Percentiles rank a stretch among this genome's conserved stretches.
phyloP scores from a whole-genome alignment of 2,888 invertebrate genomes.

The Globia sparganii region DNA sequence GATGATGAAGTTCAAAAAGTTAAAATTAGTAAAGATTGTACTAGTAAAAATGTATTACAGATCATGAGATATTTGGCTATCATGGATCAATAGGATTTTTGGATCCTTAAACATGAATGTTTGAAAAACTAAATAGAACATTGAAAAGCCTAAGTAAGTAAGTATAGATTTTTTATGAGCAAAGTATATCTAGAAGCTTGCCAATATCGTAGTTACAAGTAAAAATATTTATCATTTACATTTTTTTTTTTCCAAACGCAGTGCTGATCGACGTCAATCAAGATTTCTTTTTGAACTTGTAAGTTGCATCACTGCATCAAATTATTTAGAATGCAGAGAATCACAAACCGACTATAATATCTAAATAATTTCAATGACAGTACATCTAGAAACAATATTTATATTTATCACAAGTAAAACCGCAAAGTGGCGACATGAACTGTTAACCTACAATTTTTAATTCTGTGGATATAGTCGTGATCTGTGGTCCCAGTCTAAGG shows the following conservation, averaged over 20 bases:
- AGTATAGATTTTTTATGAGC: not conserved
- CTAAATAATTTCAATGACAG: constrained; percentile 8
- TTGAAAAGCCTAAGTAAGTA: too few species aligned
- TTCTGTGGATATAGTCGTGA: constrained; percentile 25
- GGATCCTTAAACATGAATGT: not conserved
- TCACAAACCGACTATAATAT: not conserved
- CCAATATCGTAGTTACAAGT: not conserved
- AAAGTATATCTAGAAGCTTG: not conserved
- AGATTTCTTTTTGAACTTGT: not conserved
- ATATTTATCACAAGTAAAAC: constrained; percentile 21
- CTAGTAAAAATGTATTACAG: not conserved
- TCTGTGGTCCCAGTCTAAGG: constrained; percentile 45
- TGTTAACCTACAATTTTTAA: constrained; percentile 31
- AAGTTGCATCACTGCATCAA: not conserved
- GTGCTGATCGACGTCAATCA: too few species aligned
- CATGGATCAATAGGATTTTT: not conserved
- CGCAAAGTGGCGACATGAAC: constrained; percentile 27
- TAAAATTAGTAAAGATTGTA: not conserved
- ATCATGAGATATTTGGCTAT: not conserved
- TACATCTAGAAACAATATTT: constrained; percentile 21
- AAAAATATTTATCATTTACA: not conserved
- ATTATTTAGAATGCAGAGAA: not conserved
- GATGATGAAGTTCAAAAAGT: too few species aligned
- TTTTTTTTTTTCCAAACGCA: not conserved
- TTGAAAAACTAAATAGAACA: too few species aligned